A percentile compares a stretch with the other conserved stretches of the same genome.
These are phyloP conservation scores for Encarsia formosa DNA, from an alignment of 2,888 invertebrate species.

Conservation along the genomic window DNA sequence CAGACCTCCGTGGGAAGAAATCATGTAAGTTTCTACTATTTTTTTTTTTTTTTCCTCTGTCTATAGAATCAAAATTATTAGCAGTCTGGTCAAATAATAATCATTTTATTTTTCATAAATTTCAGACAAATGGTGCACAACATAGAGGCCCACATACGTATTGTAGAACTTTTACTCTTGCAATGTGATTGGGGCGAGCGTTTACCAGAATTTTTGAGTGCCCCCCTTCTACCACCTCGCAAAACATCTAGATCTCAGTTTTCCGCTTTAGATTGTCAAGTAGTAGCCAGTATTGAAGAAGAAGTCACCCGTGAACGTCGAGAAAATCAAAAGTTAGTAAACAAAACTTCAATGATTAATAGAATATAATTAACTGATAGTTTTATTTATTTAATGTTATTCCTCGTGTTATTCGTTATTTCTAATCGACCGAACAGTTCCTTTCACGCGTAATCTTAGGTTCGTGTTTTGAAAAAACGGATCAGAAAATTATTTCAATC, in stretches of 20 bases:
- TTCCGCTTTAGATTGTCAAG: conserved; percentile 40
- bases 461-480: too few relatives aligned
- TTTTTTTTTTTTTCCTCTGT: neutral
- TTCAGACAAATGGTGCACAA: conserved; percentile 71
- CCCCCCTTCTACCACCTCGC: conserved; percentile 63
- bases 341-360: too few relatives aligned
- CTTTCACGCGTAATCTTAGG: too few relatives aligned
- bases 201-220: conserved; percentile 62
- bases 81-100: neutral
- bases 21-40: conserved; percentile 58
- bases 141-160: conserved; percentile 67
- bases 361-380: too few relatives aligned
- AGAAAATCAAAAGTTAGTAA: conserved; percentile 40
- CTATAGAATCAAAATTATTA: neutral
- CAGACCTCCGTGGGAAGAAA: conserved; percentile 72
- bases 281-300: conserved; percentile 14
- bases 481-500: too few relatives aligned
- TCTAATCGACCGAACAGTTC: too few relatives aligned
- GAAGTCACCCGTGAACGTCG: conserved; percentile 29
- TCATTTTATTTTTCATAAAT: conserved; percentile 25
- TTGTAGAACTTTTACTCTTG: conserved; percentile 66
- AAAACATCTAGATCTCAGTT: conserved; percentile 55
- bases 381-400: too few relatives aligned
- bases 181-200: conserved; percentile 67
- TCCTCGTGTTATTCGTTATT: too few relatives aligned